Conservation (phyloP, 2,888 invertebrate genomes). For the Darwinula stevensoni region DNA sequence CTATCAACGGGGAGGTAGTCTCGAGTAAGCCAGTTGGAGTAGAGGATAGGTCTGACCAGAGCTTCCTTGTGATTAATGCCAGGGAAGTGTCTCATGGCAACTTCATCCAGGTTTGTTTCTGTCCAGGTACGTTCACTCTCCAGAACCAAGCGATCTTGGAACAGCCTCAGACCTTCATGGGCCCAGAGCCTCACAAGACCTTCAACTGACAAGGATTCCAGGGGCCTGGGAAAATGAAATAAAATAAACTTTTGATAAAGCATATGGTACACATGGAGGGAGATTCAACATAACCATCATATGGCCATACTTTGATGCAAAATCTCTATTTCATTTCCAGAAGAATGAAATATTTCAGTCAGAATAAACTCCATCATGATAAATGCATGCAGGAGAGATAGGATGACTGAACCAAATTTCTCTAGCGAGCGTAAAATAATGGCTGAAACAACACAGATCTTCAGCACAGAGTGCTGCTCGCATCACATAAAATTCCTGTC, state of each 20-base stretch:
- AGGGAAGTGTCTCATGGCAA: constrained; percentile 81
- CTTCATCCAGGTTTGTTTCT: constrained; percentile 79
- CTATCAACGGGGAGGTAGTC: constrained; percentile 89
- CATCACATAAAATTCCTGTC: no score
- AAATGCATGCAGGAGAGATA: no score
- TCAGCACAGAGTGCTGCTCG: no score
- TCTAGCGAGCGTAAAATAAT: no score
- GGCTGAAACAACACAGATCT: no score
- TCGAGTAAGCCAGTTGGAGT: constrained; percentile 96
- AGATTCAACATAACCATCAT: no score
- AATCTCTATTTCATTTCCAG: no score
- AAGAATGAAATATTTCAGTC: no score
- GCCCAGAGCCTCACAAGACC: constrained; percentile 96
- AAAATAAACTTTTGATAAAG: constrained; percentile 5
- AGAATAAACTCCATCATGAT: no score
- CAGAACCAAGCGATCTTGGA: constrained; percentile 79
- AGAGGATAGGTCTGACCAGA: constrained; percentile 72
- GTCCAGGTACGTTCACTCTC: constrained; percentile 90
- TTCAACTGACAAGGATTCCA: constrained; percentile 69
- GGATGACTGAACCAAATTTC: no score
- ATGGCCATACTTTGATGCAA: no score
- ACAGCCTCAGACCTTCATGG: constrained; percentile 86
- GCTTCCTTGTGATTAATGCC: constrained; percentile 54
- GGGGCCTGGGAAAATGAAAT: constrained; percentile 37
- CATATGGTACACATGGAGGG: no score